Evolutionary conservation across 2,797 vertebrate species (phyloP).

Genomic region (Phoebastria nigripes): DNA sequence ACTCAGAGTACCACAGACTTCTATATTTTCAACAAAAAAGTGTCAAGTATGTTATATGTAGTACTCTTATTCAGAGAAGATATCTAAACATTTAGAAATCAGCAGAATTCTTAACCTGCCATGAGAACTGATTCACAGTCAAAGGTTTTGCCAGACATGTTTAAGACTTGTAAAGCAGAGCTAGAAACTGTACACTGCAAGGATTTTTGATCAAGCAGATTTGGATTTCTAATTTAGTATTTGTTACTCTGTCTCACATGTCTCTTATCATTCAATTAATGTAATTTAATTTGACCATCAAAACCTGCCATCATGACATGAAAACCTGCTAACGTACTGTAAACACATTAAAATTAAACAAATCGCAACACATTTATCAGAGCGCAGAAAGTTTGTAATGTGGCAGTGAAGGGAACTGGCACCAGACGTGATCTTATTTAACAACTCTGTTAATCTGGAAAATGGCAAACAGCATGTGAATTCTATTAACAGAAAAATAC

Average conservation of each 20-base stretch:
- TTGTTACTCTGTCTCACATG: neutral
- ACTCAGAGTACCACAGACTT: neutral
- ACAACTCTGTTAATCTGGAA: neutral
- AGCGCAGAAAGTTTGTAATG: neutral
- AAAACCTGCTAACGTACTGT: neutral
- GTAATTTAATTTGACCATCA: neutral
- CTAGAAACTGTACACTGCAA: neutral
- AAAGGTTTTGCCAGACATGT: neutral
- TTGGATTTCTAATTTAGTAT: neutral
- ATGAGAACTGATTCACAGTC: neutral
- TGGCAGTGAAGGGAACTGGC: neutral
- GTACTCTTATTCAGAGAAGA: too few species aligned
- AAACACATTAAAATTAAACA: neutral
- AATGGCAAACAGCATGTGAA: neutral
- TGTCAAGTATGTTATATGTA: too few species aligned
- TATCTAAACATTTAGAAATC: neutral
- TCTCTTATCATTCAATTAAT: neutral
- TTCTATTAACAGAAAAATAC: conserved; percentile 1
- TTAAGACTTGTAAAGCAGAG: neutral
- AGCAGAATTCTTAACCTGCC: neutral
- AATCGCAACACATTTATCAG: neutral
- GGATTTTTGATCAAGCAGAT: neutral
- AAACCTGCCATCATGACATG: neutral
- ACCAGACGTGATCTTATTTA: neutral
- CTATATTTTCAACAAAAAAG: neutral